These are phyloP conservation scores for Maniola hyperantus DNA, from an alignment of 2,888 invertebrate species.

Conservation along the genomic window DNA sequence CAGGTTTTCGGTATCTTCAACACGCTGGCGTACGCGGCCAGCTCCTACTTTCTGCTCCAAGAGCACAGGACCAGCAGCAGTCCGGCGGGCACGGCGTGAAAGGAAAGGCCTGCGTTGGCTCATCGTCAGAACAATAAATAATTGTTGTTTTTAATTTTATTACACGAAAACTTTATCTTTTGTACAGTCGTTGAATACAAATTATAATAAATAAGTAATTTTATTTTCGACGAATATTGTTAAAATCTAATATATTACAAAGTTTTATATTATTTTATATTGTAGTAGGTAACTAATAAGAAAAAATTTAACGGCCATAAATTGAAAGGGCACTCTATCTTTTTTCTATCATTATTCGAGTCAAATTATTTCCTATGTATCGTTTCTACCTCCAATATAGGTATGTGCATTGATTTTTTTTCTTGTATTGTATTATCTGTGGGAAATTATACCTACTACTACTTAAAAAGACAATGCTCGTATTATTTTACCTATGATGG, in stretches of 20 bases:
- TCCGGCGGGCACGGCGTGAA: conserved; percentile 42
- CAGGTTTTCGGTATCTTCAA: conserved; percentile 93
- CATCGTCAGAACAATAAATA: conserved; percentile 40
- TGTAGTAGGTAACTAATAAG: background rate
- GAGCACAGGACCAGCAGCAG: conserved; percentile 84
- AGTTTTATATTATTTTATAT: conserved; percentile 15
- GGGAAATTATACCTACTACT: background rate
- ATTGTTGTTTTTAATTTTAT: conserved; percentile 45
- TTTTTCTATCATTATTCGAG: conserved; percentile 1
- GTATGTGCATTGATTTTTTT: background rate
- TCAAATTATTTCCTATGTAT: conserved; percentile 17
- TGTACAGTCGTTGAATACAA: conserved; percentile 40
- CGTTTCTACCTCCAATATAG: conserved; percentile 8
- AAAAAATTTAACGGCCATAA: conserved; percentile 28
- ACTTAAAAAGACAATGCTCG: background rate
- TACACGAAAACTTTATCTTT: conserved; percentile 38
- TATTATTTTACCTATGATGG: background rate
- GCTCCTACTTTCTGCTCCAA: conserved; percentile 88
- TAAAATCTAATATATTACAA: conserved; percentile 6
- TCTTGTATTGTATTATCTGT: background rate
- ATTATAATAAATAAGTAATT: conserved; percentile 22
- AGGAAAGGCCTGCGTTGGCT: conserved; percentile 31
- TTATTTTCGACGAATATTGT: conserved; percentile 32
- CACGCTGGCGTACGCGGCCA: conserved; percentile 89
- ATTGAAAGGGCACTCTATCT: background rate